Conservation (phyloP, 2,113 vertebrate species). For the Nestor notabilis region DNA sequence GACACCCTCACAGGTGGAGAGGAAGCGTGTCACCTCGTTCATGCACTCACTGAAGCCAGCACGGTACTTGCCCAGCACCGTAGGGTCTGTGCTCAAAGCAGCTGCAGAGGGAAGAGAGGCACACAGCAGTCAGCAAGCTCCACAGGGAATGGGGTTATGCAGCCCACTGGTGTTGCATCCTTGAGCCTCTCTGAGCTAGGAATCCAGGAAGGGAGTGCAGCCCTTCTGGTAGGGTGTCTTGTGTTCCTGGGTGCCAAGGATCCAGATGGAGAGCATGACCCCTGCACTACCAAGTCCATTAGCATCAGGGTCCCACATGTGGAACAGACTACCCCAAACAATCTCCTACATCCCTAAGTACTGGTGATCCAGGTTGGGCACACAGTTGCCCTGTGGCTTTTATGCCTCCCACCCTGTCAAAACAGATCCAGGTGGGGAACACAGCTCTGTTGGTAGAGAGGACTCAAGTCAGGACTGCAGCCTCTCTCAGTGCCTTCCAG, state of each 20-base stretch:
- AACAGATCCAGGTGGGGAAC: neutral
- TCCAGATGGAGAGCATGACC: rapidly evolving
- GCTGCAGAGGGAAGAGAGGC: slow-evolving; percentile 72
- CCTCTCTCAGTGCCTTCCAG: neutral
- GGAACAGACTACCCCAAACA: neutral
- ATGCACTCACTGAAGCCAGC: slow-evolving; percentile 98
- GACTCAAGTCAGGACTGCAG: neutral
- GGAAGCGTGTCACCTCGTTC: slow-evolving; percentile 97
- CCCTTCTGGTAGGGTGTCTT: rapidly evolving
- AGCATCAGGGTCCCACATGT: neutral
- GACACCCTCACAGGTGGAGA: slow-evolving; percentile 97
- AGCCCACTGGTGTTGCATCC: neutral
- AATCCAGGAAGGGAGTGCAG: neutral
- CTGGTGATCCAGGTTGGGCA: neutral
- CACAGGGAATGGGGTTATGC: rapidly evolving
- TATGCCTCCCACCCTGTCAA: neutral
- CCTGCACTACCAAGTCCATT: neutral
- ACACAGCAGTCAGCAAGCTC: neutral
- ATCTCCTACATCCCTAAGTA: neutral
- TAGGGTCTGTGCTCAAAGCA: slow-evolving; percentile 92
- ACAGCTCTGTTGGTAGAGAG: neutral
- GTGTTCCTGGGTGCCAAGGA: neutral
- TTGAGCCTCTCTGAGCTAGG: neutral
- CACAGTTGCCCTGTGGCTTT: neutral
- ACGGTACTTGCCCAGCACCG: slow-evolving; percentile 94